Percentiles rank a stretch among this genome's conserved stretches.
Conservation (phyloP, 2,113 vertebrate genomes). For the Fulmarus glacialis region DNA sequence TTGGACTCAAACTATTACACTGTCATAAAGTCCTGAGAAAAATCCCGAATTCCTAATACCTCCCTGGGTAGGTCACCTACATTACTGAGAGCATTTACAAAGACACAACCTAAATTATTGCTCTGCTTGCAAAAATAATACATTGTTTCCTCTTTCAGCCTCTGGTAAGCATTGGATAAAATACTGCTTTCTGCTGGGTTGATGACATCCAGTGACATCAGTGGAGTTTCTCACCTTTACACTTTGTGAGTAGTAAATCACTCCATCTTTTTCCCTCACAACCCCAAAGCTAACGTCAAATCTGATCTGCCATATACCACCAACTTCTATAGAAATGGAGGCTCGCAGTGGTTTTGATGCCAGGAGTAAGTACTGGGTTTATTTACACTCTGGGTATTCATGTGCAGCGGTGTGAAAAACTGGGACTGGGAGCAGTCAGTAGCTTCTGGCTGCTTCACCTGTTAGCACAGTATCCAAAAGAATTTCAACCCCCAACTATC, state of each 20-base stretch:
- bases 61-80: background rate
- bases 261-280: rapidly evolving
- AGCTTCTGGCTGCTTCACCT: conserved; percentile 17
- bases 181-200: background rate
- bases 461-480: background rate
- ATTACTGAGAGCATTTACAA: background rate
- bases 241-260: background rate
- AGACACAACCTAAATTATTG: background rate
- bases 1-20: background rate
- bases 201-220: background rate
- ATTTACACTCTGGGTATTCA: background rate
- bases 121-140: conserved; percentile 23
- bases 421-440: background rate
- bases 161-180: background rate
- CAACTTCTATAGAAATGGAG: background rate
- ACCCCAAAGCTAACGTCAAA: background rate
- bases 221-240: background rate
- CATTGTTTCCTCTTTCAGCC: conserved; percentile 12
- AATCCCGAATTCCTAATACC: background rate
- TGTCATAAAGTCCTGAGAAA: background rate
- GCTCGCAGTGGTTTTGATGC: background rate
- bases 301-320: background rate
- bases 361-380: background rate
- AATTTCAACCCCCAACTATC: background rate
- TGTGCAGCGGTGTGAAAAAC: background rate